A percentile compares a stretch with the other conserved stretches of the same genome.
Evolutionary conservation across 2,888 invertebrate species (phyloP).

Genomic region (Heliconius ethilla): DNA sequence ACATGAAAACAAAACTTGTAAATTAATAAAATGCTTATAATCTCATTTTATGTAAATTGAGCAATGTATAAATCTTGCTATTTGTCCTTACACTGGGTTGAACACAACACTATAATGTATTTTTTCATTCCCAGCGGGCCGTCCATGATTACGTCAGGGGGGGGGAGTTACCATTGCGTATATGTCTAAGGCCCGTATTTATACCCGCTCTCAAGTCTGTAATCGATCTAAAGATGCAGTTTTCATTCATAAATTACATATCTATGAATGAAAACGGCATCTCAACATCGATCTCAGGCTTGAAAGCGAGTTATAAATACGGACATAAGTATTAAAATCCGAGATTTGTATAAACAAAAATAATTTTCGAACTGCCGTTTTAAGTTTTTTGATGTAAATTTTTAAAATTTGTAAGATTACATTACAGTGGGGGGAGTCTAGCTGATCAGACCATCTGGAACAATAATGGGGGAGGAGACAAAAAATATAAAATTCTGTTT

Average conservation of each 20-base stretch:
- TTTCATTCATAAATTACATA: too few species aligned
- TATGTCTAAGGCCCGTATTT: neutral
- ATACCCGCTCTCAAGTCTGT: too few species aligned
- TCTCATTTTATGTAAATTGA: conserved; percentile 47
- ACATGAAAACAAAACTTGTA: neutral
- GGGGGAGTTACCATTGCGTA: neutral
- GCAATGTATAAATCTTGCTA: conserved; percentile 39
- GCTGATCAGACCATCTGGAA: too few species aligned
- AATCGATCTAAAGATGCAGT: too few species aligned
- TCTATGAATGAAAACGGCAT: too few species aligned
- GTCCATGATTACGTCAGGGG: neutral
- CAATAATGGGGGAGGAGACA: too few species aligned
- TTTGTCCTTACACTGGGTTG: neutral
- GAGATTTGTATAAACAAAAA: neutral
- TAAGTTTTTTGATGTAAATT: neutral
- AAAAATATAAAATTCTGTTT: neutral
- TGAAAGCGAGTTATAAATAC: too few species aligned
- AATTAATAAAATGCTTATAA: conserved; percentile 45
- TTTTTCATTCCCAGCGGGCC: neutral
- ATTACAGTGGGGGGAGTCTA: neutral
- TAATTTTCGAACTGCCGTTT: neutral
- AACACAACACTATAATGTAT: neutral
- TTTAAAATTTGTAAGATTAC: neutral
- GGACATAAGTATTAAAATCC: neutral
- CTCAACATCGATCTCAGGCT: too few species aligned